Evolutionary conservation across 2,888 invertebrate genomes (phyloP).

Genomic region (Pedicia rivosa): DNA sequence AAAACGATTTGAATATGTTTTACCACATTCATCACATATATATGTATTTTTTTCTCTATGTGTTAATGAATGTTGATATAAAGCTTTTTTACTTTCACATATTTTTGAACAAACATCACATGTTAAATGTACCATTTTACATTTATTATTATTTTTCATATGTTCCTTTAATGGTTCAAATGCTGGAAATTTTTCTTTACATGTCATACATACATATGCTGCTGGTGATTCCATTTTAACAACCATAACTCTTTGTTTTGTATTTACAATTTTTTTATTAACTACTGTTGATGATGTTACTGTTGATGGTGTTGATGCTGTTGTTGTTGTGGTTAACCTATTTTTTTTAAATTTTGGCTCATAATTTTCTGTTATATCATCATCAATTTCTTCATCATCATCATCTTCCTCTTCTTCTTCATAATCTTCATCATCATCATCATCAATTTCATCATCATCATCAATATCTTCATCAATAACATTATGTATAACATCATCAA

Average conservation of each 20-base stretch:
- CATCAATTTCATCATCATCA: background rate
- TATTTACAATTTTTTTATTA: too few species aligned
- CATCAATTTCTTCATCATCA: too few species aligned
- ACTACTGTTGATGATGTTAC: too few species aligned
- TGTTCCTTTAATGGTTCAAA: slow-evolving; percentile 6
- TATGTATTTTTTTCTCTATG: slow-evolving; percentile 5
- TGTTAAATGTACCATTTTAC: slow-evolving; percentile 5
- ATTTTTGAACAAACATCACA: slow-evolving; percentile 7
- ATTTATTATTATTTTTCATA: slow-evolving; percentile 4
- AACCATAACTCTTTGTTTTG: background rate
- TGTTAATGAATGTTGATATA: slow-evolving; percentile 6
- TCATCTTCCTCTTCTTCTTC: background rate
- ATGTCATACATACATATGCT: slow-evolving; percentile 8
- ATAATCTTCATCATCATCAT: background rate
- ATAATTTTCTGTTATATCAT: background rate
- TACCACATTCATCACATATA: slow-evolving; percentile 9
- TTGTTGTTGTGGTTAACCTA: too few species aligned
- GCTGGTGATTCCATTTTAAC: slow-evolving; percentile 7
- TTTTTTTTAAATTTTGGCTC: too few species aligned
- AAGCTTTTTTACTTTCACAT: slow-evolving; percentile 6
- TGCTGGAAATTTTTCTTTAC: slow-evolving; percentile 6
- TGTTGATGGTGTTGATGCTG: background rate
- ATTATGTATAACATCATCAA: background rate
- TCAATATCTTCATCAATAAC: background rate
- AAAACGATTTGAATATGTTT: slow-evolving; percentile 7